Conservation (phyloP, 2,797 vertebrate genomes). For the Apogon hyalosoma region DNA sequence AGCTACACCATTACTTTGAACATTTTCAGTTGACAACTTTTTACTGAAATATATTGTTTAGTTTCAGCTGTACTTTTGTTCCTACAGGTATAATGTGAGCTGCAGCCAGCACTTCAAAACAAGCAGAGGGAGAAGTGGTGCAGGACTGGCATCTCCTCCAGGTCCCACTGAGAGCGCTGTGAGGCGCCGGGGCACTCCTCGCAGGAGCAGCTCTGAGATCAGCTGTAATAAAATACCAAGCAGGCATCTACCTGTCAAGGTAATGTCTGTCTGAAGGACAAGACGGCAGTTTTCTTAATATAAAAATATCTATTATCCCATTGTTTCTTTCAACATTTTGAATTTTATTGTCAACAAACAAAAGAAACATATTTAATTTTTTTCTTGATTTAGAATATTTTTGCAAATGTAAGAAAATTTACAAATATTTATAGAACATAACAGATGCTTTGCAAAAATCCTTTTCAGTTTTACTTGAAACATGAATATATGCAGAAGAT, state of each 20-base stretch:
- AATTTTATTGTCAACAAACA: too few relatives aligned
- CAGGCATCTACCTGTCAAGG: conserved; percentile 88
- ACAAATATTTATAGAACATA: too few relatives aligned
- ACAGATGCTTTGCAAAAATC: too few relatives aligned
- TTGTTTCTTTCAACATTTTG: too few relatives aligned
- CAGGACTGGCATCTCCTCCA: conserved; percentile 78
- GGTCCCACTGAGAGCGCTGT: conserved; percentile 78
- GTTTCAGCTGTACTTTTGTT: conserved; percentile 6
- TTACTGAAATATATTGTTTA: background rate
- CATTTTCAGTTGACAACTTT: background rate
- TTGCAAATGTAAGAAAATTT: too few relatives aligned
- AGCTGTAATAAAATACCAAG: conserved; percentile 90
- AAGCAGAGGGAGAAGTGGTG: conserved; percentile 86
- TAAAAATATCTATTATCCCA: background rate
- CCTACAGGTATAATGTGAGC: conserved; percentile 94
- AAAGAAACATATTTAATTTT: too few relatives aligned
- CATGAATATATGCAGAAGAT: too few relatives aligned
- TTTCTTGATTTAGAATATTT: too few relatives aligned
- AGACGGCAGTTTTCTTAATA: background rate
- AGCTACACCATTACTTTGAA: background rate
- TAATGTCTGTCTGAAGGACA: conserved; percentile 41
- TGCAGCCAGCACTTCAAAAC: conserved; percentile 94
- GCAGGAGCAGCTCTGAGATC: conserved; percentile 90
- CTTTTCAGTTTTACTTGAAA: too few relatives aligned
- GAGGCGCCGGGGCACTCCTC: conserved; percentile 88